Evolutionary conservation across 2,888 invertebrate species (phyloP), one percentile per base, ranked within the genome.

Genomic region (Ophonus ardosiacus): DNA sequence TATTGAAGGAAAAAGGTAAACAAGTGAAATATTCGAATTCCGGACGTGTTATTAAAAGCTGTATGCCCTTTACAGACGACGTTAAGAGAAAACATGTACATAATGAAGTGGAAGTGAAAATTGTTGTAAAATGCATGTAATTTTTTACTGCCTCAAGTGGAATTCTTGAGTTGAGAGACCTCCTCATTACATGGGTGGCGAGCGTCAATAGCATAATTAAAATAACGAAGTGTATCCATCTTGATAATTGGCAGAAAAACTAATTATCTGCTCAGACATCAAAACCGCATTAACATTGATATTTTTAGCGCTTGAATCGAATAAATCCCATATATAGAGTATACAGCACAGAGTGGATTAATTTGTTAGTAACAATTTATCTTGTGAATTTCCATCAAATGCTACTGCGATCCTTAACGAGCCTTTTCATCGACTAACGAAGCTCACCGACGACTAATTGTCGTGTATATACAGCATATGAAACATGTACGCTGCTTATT

Each of bases 401-500:
- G 56, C 78, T 57, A 78, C 78, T 78, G 57, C 24, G 57, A 24
- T 80, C 21, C 61, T 38, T 80, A 80, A 80, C 80, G 80, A 80
- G 80, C 80, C 80, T 61, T 80, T 80, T 61, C 80, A 80, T 80
- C 80, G 61, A 40, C 80, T 80, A 40, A 80, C 59, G 61, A 59
- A 80, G 61, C 78, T 57, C 18, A 21, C 76, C 56, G 51, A 31
- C 57, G 57, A 78, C 78, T 78, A 78, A 78, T 78, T 78, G 78
- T 78, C 78, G 56, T 56, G 78, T 43, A 74, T 17, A 74, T 18
- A 74, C 71, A 38, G 68, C 40, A 76, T 83, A 83, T 83, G 83
- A 83, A 83, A 83, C 83, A 83, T 83, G 83, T 76, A 83, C 83
- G 63, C 15, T 7, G 65, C 21, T 84, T 78, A 85, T 71, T 85